Evolutionary conservation across 1,140 invertebrate species (phyloP).

Genomic region (Drosophila sucinea): DNA sequence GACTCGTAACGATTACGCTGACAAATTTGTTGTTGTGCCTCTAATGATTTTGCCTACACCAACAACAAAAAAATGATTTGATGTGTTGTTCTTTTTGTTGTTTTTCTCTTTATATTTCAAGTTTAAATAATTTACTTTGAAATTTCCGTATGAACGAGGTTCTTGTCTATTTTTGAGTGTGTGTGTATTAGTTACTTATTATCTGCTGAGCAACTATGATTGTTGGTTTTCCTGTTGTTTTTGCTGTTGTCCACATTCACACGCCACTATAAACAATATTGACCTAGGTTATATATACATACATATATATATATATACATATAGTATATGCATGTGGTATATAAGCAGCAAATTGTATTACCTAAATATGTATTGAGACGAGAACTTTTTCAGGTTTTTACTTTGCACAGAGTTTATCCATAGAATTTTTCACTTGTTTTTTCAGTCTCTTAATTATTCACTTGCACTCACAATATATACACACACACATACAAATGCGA

Average conservation of each 20-base stretch:
- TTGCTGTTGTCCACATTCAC: slow-evolving; percentile 63
- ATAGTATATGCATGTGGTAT: background rate
- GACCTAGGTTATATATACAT: slow-evolving; percentile 74
- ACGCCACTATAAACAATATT: slow-evolving; percentile 83
- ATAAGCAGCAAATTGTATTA: slow-evolving; percentile 6
- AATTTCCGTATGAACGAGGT: slow-evolving; percentile 42
- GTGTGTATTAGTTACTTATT: slow-evolving; percentile 55
- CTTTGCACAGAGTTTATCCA: slow-evolving; percentile 5
- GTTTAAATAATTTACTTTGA: slow-evolving; percentile 22
- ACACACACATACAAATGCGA: slow-evolving; percentile 21
- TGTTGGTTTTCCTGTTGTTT: slow-evolving; percentile 45
- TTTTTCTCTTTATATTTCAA: slow-evolving; percentile 10
- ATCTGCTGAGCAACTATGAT: slow-evolving; percentile 56
- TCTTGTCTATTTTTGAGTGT: slow-evolving; percentile 34
- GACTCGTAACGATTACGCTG: background rate
- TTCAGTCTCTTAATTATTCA: slow-evolving; percentile 50
- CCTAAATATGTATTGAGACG: background rate
- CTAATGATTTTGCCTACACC: slow-evolving; percentile 7
- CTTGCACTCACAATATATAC: slow-evolving; percentile 3
- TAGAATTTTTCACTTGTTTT: slow-evolving; percentile 28
- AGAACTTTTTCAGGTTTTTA: slow-evolving; percentile 31
- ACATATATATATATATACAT: slow-evolving; percentile 18
- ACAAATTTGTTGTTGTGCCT: background rate
- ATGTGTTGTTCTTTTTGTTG: background rate
- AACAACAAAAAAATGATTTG: background rate